Base-by-base conservation (phyloP, 2,888 invertebrate genomes). In the Ormyrus rosae region DNA sequence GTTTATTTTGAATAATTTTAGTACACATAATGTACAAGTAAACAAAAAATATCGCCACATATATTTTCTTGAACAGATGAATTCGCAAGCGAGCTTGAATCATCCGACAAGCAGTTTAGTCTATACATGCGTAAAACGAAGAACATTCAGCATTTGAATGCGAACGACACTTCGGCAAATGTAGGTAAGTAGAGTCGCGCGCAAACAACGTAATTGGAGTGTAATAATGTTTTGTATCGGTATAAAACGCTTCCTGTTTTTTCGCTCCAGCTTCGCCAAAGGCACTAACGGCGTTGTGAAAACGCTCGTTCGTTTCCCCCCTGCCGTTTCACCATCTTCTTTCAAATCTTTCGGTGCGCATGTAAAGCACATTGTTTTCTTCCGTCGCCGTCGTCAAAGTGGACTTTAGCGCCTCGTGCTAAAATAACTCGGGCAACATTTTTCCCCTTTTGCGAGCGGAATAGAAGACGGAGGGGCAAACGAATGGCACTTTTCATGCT, bases 201-300 rank as follows among this genome's bases (percentile, higher is more conserved):
- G 48, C 19, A 70, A 65, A 46, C 69, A 70, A 2, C 65, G 50
- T 65, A 78, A 77, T 73, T 78, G 65, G 73, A 73, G 81, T 78
- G 77, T 56, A 65, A 76, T 58, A 63, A 81, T 73, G 51, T 46
- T 63, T 68, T 50, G 61, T 64, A 75, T 34, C 55, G 7, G 70
- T 45, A 80, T 67, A 67, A 51, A 60, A 45, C 48, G 8, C 53
- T 53, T n/a, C n/a, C 60, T 61, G 19, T 19, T 19, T 53, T 65
- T 67, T 50, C 3, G n/a, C 51, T 13, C 11, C 60, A 6, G 34
- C 55, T 63, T 13, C 2, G 58, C 10, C 53, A 67, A 48, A 58
- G 58, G 34, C n/a, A 3, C 13, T n/a, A 58, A 8, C 53, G 70
- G 10, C 46, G 50, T 53, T n/a, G 51, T 58, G 51, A 69, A 63